Conservation (phyloP, 2,113 vertebrate genomes). For the Podiceps cristatus region DNA sequence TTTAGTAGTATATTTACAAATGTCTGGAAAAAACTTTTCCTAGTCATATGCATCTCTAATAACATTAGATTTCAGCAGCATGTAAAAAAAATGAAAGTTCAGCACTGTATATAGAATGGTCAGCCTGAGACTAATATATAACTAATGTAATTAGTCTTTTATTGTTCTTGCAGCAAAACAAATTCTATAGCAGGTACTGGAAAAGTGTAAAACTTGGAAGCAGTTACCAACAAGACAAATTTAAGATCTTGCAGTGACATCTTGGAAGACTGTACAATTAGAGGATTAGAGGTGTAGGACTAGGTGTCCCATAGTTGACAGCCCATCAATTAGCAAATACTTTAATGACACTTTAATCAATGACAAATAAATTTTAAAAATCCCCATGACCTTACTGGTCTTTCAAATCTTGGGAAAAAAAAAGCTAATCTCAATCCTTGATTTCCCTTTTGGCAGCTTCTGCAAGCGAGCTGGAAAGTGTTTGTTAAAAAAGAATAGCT, state of each 20-base stretch:
- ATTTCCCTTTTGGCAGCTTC: conserved; percentile 67
- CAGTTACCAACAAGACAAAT: conserved; percentile 45
- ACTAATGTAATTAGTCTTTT: conserved; percentile 53
- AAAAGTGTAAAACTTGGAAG: conserved; percentile 41
- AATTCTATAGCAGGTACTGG: conserved; percentile 42
- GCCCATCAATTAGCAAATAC: background rate
- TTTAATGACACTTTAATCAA: background rate
- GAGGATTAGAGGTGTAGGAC: background rate
- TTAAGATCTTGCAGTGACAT: background rate
- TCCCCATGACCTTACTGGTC: background rate
- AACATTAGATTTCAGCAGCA: conserved; percentile 48
- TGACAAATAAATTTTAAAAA: background rate
- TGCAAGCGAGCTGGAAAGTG: conserved; percentile 75
- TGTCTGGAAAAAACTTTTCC: conserved; percentile 41
- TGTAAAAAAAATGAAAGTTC: conserved; percentile 46
- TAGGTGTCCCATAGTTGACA: background rate
- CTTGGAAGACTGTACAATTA: background rate
- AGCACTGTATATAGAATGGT: conserved; percentile 6
- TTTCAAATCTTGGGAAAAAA: conserved; percentile 19
- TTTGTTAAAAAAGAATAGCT: conserved; percentile 75
- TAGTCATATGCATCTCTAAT: background rate
- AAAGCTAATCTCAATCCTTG: conserved; percentile 31
- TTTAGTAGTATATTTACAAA: conserved; percentile 3
- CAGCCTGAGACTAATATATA: conserved; percentile 20
- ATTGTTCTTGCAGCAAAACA: conserved; percentile 60